Evolutionary conservation across 92 coral and sea anemone species (phyloP).

Genomic region (Porites rus): DNA sequence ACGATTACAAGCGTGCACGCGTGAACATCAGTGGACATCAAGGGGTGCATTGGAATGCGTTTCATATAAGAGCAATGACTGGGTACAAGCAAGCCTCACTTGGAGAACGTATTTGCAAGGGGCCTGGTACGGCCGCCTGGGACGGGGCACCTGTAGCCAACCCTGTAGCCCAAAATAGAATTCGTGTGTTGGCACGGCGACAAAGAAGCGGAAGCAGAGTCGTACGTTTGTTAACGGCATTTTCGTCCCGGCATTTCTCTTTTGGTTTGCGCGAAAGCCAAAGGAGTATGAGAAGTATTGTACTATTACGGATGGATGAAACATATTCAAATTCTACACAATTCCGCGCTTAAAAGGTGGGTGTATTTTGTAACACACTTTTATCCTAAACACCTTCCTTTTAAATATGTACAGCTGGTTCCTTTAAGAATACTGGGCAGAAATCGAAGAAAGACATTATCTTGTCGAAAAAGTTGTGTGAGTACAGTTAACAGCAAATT

Average conservation of each 20-base stretch:
- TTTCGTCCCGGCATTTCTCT: not conserved
- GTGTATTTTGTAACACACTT: not conserved
- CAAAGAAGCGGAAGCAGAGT: slow-evolving; percentile 13
- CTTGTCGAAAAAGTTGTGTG: not conserved
- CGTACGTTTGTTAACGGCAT: slow-evolving; percentile 9
- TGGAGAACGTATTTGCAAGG: not conserved
- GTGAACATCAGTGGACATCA: too few species aligned
- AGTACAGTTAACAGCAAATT: not conserved
- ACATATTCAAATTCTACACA: not conserved
- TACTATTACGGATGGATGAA: not conserved
- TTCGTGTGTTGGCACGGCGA: slow-evolving; percentile 18
- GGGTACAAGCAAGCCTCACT: not conserved
- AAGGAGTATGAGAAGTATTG: not conserved
- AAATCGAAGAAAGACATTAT: not conserved
- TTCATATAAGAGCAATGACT: not conserved
- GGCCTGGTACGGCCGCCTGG: not conserved
- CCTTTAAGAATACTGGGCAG: not conserved
- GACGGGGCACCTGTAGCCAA: not conserved
- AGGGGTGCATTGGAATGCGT: not conserved
- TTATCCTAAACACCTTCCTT: not conserved
- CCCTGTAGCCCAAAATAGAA: not conserved
- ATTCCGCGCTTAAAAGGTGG: not conserved
- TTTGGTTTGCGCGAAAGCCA: not conserved
- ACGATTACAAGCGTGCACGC: too few species aligned
- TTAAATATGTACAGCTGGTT: not conserved